phyloP scores from a whole-genome alignment of 2,797 vertebrate species.

The Pyrrhura leucotis region DNA sequence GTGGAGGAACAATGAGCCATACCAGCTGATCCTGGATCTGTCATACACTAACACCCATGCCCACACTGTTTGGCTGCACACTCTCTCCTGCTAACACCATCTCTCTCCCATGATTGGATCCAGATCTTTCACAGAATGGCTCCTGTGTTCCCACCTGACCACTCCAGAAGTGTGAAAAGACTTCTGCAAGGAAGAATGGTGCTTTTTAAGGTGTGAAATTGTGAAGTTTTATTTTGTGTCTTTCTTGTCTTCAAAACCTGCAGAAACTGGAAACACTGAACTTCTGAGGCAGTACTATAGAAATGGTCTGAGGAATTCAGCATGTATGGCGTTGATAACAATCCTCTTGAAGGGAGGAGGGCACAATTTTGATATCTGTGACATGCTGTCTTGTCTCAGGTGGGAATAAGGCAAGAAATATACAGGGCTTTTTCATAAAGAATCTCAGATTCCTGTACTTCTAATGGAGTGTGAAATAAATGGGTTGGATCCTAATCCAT shows the following conservation, averaged over 20 bases:
- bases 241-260: not conserved
- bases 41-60: not conserved
- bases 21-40: accelerated
- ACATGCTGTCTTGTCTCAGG: not conserved
- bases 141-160: not conserved
- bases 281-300: not conserved
- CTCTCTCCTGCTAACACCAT: not conserved
- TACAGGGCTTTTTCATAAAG: not conserved
- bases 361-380: not conserved
- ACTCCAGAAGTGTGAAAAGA: not conserved
- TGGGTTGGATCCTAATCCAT: not conserved
- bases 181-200: not conserved
- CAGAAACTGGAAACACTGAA: not conserved
- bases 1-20: accelerated
- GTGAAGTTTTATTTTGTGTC: not conserved
- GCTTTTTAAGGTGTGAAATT: not conserved
- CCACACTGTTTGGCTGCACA: accelerated
- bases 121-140: not conserved
- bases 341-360: not conserved
- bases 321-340: not conserved
- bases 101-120: not conserved
- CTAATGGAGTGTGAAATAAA: not conserved
- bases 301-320: not conserved
- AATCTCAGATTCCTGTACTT: not conserved
- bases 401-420: not conserved